Percentiles rank a stretch among this genome's conserved stretches.
Evolutionary conservation across 2,888 invertebrate species (phyloP).

Genomic region (Colletes collaris): DNA sequence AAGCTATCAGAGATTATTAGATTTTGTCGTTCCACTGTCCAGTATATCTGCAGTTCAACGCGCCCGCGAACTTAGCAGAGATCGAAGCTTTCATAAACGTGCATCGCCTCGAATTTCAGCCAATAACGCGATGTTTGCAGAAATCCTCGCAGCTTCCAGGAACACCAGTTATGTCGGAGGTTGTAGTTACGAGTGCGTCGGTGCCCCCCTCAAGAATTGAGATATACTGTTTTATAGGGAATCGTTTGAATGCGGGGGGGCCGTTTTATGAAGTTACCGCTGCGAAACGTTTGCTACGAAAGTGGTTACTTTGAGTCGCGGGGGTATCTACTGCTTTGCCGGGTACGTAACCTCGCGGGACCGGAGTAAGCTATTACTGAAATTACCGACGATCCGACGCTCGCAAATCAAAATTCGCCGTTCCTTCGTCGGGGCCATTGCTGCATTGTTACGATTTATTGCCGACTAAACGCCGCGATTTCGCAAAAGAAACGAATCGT

Average conservation of each 20-base stretch:
- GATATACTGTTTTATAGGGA: slow-evolving; percentile 80
- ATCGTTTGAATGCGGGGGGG: slow-evolving; percentile 76
- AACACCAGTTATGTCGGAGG: slow-evolving; percentile 58
- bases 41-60: no score
- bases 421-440: slow-evolving; percentile 64
- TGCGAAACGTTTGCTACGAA: slow-evolving; percentile 70
- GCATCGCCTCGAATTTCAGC: no score
- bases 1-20: no score
- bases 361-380: slow-evolving; percentile 81
- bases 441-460: slow-evolving; percentile 68
- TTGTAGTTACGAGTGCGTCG: slow-evolving; percentile 36
- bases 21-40: no score
- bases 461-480: slow-evolving; percentile 64
- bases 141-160: slow-evolving; percentile 23
- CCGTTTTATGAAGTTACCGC: slow-evolving; percentile 80
- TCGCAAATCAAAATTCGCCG: slow-evolving; percentile 81
- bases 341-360: slow-evolving; percentile 59
- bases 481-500: slow-evolving; percentile 47
- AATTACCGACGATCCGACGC: slow-evolving; percentile 81
- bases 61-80: no score
- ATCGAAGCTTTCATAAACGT: no score
- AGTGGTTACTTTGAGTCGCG: slow-evolving; percentile 75
- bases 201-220: slow-evolving; percentile 73
- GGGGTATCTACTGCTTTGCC: slow-evolving; percentile 68
- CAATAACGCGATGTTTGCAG: background rate